Percentiles rank a stretch among this genome's conserved stretches.
These are phyloP conservation scores for Anodontia alba DNA, from an alignment of 2,888 invertebrate genomes.

Conservation along the genomic window DNA sequence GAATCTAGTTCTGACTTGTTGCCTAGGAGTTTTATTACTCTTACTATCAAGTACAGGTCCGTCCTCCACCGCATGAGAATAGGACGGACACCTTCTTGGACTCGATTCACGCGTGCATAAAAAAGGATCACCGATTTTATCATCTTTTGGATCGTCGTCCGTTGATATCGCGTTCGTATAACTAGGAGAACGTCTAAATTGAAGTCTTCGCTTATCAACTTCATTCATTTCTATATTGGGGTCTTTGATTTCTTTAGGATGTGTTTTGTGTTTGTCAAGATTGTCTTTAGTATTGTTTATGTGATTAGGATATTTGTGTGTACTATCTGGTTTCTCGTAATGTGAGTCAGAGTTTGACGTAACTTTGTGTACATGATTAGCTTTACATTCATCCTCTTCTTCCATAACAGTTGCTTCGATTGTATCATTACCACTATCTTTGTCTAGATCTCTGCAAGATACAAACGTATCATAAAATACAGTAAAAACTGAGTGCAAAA, in stretches of 20 bases:
- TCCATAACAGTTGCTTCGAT: slow-evolving; percentile 2
- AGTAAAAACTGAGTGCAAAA: not conserved
- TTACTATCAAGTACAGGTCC: slow-evolving; percentile 38
- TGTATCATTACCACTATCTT: not conserved
- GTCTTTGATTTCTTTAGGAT: slow-evolving; percentile 23
- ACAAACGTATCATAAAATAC: not conserved
- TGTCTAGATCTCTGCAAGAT: not conserved
- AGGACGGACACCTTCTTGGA: slow-evolving; percentile 54
- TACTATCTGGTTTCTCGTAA: slow-evolving; percentile 35
- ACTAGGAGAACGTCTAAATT: slow-evolving; percentile 71
- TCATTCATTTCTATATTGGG: slow-evolving; percentile 54
- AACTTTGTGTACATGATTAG: not conserved
- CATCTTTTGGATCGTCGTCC: slow-evolving; percentile 39
- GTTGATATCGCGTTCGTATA: slow-evolving; percentile 71
- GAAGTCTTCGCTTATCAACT: slow-evolving; percentile 49
- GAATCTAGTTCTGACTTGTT: slow-evolving; percentile 59
- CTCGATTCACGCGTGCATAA: slow-evolving; percentile 18
- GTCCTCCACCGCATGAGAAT: slow-evolving; percentile 59
- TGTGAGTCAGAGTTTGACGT: slow-evolving; percentile 12
- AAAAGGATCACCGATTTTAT: not conserved
- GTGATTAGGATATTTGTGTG: slow-evolving; percentile 7
- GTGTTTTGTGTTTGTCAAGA: slow-evolving; percentile 10
- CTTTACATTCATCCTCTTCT: not conserved
- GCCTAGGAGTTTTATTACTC: slow-evolving; percentile 31
- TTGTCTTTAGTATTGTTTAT: not conserved